Percentiles rank a stretch among this genome's conserved stretches.
Conservation (phyloP, 37 sponge, comb jelly and placozoan species). For the Geodia barretti region DNA sequence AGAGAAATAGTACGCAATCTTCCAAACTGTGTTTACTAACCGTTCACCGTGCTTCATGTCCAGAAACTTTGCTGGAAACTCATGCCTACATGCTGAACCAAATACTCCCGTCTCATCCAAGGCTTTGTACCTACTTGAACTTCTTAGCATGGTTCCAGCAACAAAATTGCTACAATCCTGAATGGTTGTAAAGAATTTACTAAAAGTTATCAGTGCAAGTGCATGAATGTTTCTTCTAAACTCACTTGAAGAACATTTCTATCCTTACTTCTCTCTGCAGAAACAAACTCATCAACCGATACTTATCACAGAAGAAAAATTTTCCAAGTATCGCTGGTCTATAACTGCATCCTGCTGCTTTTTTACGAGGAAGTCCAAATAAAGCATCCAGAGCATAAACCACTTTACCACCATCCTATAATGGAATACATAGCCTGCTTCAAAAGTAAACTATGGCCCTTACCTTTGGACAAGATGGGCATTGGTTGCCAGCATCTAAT, state of each 20-base stretch:
- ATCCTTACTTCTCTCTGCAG: background rate
- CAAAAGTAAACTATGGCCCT: background rate
- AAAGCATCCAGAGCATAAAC: background rate
- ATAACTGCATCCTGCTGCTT: background rate
- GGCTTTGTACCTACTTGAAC: background rate
- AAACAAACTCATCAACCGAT: background rate
- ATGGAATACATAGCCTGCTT: background rate
- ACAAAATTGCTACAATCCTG: background rate
- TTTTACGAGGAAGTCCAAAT: background rate
- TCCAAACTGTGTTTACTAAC: too few relatives aligned
- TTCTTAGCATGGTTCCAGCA: background rate
- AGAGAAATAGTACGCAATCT: too few relatives aligned
- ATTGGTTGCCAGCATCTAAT: background rate
- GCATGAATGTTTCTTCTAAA: background rate
- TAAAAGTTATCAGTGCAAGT: background rate
- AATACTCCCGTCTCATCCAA: background rate
- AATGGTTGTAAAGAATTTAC: background rate
- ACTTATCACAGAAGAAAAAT: background rate
- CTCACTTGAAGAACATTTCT: too few relatives aligned
- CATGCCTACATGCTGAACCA: background rate
- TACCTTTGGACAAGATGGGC: background rate
- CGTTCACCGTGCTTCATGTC: background rate
- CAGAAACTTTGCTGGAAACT: background rate
- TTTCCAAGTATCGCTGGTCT: background rate
- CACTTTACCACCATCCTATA: background rate